These are phyloP conservation scores for Tetramorium simillimum DNA, from an alignment of 1,140 invertebrate genomes.

Conservation along the genomic window DNA sequence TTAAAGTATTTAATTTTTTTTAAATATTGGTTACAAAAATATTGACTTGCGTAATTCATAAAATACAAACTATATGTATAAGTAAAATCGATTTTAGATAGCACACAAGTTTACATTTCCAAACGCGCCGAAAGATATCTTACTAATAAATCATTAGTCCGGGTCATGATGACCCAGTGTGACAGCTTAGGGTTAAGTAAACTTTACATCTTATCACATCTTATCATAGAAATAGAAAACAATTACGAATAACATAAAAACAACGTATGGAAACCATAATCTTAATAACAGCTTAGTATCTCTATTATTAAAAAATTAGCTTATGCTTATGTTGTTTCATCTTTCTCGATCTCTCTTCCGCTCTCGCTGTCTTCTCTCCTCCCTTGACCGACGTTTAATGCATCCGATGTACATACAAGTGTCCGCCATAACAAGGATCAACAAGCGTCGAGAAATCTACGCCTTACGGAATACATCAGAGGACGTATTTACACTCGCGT, in stretches of 20 bases:
- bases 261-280: background rate
- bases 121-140: too few relatives aligned
- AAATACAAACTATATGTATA: too few relatives aligned
- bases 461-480: constrained; percentile 72
- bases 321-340: background rate
- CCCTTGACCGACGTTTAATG: constrained; percentile 58
- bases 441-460: constrained; percentile 70
- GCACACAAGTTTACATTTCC: too few relatives aligned
- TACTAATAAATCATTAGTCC: too few relatives aligned
- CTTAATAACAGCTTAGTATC: background rate
- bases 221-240: background rate
- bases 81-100: too few relatives aligned
- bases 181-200: too few relatives aligned
- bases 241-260: background rate
- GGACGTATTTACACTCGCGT: constrained; percentile 71
- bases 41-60: too few relatives aligned
- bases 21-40: too few relatives aligned
- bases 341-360: background rate
- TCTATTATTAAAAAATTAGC: background rate
- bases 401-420: constrained; percentile 64
- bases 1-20: too few relatives aligned
- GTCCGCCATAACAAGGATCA: constrained; percentile 69
- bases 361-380: background rate
- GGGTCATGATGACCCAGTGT: too few relatives aligned
- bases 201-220: background rate